These are phyloP conservation scores for Polydrusus cervinus DNA, from an alignment of 2,888 invertebrate genomes.

Conservation along the genomic window DNA sequence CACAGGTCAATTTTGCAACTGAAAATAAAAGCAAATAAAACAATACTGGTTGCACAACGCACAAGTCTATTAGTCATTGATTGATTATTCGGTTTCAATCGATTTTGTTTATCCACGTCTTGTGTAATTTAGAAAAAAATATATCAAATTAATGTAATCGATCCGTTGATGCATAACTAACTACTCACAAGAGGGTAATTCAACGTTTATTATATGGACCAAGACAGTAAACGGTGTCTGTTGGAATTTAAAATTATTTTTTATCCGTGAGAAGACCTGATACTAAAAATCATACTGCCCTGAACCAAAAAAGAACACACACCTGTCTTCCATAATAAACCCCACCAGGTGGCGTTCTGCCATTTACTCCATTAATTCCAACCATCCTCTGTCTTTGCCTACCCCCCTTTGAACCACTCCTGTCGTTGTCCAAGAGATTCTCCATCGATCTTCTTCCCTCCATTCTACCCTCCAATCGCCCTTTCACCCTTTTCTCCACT, in stretches of 20 bases:
- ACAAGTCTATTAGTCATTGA: conserved; percentile 12
- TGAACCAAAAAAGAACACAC: conserved; percentile 5
- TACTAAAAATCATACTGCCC: too few species aligned
- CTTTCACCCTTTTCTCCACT: conserved; percentile 73
- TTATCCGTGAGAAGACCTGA: too few species aligned
- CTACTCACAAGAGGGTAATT: not conserved
- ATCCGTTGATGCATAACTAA: not conserved
- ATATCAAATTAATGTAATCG: not conserved
- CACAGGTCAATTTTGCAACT: conserved; percentile 8
- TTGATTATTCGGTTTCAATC: conserved; percentile 11
- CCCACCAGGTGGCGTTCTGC: conserved; percentile 6
- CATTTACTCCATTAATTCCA: conserved; percentile 11
- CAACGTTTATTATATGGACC: too few species aligned
- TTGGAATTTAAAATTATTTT: too few species aligned
- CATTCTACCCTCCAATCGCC: conserved; percentile 63
- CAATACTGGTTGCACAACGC: conserved; percentile 21
- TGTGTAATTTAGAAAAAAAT: not conserved
- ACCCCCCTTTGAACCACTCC: conserved; percentile 52
- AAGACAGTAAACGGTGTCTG: too few species aligned
- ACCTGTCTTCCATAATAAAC: conserved; percentile 42
- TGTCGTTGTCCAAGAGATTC: conserved; percentile 76
- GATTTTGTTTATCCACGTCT: not conserved
- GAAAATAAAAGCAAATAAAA: conserved; percentile 27
- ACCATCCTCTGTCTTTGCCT: conserved; percentile 20
- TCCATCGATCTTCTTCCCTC: conserved; percentile 80